phyloP scores from a whole-genome alignment of 1,140 invertebrate genomes.

The Homarus americanus region DNA sequence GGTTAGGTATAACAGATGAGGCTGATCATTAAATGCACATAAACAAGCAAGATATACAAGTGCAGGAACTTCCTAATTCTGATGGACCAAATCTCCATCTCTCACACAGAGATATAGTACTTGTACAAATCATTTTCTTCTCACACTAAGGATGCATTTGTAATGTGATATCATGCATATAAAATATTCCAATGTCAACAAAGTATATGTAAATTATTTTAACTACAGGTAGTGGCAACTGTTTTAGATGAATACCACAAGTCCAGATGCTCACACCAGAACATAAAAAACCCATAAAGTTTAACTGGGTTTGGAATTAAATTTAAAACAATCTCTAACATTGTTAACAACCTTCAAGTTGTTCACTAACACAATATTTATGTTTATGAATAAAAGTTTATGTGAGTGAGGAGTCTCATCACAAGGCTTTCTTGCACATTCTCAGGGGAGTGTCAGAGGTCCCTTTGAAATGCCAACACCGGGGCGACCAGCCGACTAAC shows the following conservation, averaged over 20 bases:
- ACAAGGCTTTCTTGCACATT: not conserved
- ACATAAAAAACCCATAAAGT: not conserved
- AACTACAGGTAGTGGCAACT: not conserved
- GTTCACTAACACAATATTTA: not conserved
- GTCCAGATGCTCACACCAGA: too few relatives aligned
- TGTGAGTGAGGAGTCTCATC: not conserved
- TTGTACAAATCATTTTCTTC: not conserved
- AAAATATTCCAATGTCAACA: conserved; percentile 1
- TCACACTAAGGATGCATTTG: not conserved
- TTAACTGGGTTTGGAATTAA: not conserved
- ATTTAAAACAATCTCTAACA: not conserved
- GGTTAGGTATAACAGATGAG: not conserved
- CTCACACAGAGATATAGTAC: too few relatives aligned
- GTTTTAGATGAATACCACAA: too few relatives aligned
- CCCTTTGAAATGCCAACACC: not conserved
- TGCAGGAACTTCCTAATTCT: too few relatives aligned
- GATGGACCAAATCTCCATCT: too few relatives aligned
- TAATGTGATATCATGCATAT: not conserved
- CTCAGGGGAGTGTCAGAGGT: not conserved
- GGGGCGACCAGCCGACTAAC: not conserved
- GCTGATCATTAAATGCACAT: not conserved
- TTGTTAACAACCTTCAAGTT: not conserved
- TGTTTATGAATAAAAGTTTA: not conserved
- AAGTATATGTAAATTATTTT: not conserved
- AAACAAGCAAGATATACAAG: not conserved